These are phyloP conservation scores for Scelioninae gen. 2 DNA, from an alignment of 2,888 invertebrate species.

Conservation along the genomic window DNA sequence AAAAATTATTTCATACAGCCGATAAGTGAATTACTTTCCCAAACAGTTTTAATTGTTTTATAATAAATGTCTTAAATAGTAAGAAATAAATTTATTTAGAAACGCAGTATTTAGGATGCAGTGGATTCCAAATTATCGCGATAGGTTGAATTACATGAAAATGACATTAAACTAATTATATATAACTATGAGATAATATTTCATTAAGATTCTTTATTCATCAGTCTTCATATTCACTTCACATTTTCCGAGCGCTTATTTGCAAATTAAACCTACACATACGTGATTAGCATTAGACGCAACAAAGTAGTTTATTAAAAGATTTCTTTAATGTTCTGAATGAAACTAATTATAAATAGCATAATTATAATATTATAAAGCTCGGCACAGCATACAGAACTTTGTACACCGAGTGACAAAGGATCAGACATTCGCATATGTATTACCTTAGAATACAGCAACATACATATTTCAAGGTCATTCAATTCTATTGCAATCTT, in stretches of 20 bases:
- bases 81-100: too few species aligned
- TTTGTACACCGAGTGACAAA: slow-evolving; percentile 46
- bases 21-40: too few species aligned
- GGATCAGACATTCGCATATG: slow-evolving; percentile 51
- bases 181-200: too few species aligned
- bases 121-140: neutral
- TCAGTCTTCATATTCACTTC: slow-evolving; percentile 58
- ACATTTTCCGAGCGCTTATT: slow-evolving; percentile 29
- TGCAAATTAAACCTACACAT: slow-evolving; percentile 26
- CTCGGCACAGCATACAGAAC: slow-evolving; percentile 49
- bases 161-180: too few species aligned
- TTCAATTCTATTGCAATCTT: slow-evolving; percentile 45
- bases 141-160: neutral
- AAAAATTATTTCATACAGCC: too few species aligned
- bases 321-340: slow-evolving; percentile 40
- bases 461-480: slow-evolving; percentile 54
- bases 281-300: slow-evolving; percentile 22
- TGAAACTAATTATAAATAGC: slow-evolving; percentile 52
- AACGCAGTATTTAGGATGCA: too few species aligned
- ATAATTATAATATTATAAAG: slow-evolving; percentile 41
- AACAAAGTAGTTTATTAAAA: slow-evolving; percentile 20
- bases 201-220: slow-evolving; percentile 43
- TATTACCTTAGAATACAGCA: slow-evolving; percentile 46
- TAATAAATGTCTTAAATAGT: too few species aligned
- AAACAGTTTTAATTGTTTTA: too few species aligned